A percentile compares a stretch with the other conserved stretches of the same genome.
These are phyloP conservation scores for Ceyx erithaca DNA, from an alignment of 2,797 vertebrate genomes.

Conservation along the genomic window DNA sequence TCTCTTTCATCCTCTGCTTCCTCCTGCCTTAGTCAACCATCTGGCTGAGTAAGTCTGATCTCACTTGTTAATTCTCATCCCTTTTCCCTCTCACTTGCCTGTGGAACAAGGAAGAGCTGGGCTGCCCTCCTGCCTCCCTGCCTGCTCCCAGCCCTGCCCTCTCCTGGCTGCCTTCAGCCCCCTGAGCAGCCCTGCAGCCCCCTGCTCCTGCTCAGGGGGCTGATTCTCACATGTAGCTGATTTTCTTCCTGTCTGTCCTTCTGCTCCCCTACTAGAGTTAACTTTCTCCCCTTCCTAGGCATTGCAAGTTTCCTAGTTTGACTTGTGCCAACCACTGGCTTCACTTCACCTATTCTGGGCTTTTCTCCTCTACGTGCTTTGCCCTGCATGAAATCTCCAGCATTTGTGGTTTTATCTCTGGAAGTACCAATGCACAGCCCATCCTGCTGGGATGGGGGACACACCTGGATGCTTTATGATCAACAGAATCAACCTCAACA, in stretches of 20 bases:
- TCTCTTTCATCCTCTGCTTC: conserved; percentile 26
- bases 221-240: not conserved
- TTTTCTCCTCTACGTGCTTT: not conserved
- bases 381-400: not conserved
- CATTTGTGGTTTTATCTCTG: not conserved
- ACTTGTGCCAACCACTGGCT: not conserved
- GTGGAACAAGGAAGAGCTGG: not conserved
- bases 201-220: not conserved
- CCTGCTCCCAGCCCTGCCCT: conserved; percentile 31
- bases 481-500: not conserved
- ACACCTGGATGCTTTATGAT: conserved; percentile 1
- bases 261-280: not conserved
- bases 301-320: not conserved
- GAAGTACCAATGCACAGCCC: not conserved
- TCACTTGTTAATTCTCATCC: not conserved
- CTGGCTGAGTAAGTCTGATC: conserved; percentile 36
- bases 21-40: conserved; percentile 33
- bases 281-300: not conserved
- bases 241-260: not conserved
- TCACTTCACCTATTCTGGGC: not conserved
- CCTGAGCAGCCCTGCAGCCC: not conserved
- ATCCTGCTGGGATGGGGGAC: not conserved
- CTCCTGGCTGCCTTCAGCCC: conserved; percentile 3
- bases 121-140: not conserved
- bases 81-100: not conserved